Base-by-base conservation (phyloP, 2,888 invertebrate species). In the Branchinecta sandiegonensis region DNA sequence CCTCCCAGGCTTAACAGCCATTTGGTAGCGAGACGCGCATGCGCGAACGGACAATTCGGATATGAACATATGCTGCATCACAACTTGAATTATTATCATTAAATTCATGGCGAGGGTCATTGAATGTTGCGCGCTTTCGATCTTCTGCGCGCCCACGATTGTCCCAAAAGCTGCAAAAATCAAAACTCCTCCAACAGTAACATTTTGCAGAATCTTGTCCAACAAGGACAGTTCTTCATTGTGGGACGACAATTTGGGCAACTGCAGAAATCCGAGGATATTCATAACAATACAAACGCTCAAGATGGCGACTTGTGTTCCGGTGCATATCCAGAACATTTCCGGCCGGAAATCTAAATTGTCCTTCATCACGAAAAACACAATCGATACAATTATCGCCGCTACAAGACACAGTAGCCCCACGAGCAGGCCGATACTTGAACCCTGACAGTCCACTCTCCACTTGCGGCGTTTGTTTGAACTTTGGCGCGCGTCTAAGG, bases 341-440 rank as follows among this genome's bases (percentile, higher is more conserved):
- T 79, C 79, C 47, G 78, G 76, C 7, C 80, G 78, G 70, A 81
- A 81, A 67, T 80, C 79, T 47, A 77, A 77, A 70, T 80, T 80
- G 11, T 65, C 69, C 50, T 69, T 78, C 65, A 82, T 81, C 12
- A 82, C 81, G 65, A 81, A 77, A 74, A 81, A 82, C 69, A 82
- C 81, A 66, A 82, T 77, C 67, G 81, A 79, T 48, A 81, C 79
- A 11, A 82, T 81, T 66, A 81, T 80, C 5, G 80, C 80, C 3
- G 80, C 79, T 1, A 81, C 82, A 73, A 82, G 77, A 68, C 81
- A 80, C 6, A 82, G 76, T 37, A 82, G 78, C 1, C 82, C 82
- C 7, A 82, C 75, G 72, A 82, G 81, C 14, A 82, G 75, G 9
- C 82, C 82, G 73, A 81, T 82, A 75, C 80, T 81, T 48, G 81